Evolutionary conservation across 2,113 vertebrate genomes (phyloP).

Genomic region (Delphinapterus leucas): DNA sequence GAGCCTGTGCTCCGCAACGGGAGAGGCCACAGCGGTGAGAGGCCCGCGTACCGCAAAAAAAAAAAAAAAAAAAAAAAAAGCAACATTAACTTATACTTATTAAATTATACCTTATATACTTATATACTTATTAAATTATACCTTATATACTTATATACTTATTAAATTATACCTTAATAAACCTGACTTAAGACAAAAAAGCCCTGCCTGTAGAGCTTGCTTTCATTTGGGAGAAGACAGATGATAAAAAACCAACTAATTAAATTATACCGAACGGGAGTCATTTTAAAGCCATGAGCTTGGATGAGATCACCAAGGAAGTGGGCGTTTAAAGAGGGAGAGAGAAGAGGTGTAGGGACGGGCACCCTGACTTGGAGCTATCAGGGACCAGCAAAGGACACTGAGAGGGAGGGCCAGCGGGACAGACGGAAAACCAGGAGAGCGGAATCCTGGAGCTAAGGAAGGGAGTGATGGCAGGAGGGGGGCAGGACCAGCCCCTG

Average conservation of each 20-base stretch:
- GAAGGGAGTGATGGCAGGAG: neutral
- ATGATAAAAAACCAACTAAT: neutral
- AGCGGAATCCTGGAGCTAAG: neutral
- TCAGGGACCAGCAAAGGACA: neutral
- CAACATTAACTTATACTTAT: neutral
- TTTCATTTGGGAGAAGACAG: neutral
- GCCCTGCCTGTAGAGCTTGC: neutral
- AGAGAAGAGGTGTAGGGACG: neutral
- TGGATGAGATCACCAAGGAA: neutral
- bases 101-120: too few relatives aligned
- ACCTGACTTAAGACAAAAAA: neutral
- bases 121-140: too few relatives aligned
- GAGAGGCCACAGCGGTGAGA: too few relatives aligned
- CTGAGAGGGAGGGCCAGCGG: accelerated
- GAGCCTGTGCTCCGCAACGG: too few relatives aligned
- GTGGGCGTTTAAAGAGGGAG: neutral
- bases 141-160: too few relatives aligned
- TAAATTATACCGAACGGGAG: accelerated
- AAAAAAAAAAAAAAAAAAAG: neutral
- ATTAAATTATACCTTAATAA: neutral
- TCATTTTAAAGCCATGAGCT: neutral
- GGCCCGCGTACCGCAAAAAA: too few relatives aligned
- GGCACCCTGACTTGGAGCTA: neutral
- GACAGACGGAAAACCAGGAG: neutral
- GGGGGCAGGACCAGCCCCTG: accelerated